Conservation (phyloP, 2,888 invertebrate genomes). For the Pheosia gnoma region DNA sequence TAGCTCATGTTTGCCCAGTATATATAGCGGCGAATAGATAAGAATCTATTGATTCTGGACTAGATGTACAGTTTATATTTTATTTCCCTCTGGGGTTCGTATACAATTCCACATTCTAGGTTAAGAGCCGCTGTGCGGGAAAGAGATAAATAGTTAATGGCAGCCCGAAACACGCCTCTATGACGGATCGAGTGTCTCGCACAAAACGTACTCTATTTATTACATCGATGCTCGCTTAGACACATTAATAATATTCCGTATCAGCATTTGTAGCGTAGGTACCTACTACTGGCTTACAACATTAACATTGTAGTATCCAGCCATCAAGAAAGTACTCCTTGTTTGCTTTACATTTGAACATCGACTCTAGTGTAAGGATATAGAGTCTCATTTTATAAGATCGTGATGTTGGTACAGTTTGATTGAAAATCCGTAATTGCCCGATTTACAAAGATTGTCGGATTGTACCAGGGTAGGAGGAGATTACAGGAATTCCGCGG, state of each 20-base stretch:
- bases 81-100: constrained; percentile 16
- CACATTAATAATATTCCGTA: constrained; percentile 29
- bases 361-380: constrained; percentile 12
- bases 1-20: background rate
- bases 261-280: constrained; percentile 24
- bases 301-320: constrained; percentile 36
- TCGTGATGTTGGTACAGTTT: constrained; percentile 18
- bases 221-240: constrained; percentile 33
- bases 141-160: constrained; percentile 32
- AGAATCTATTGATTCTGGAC: background rate
- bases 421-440: constrained; percentile 44
- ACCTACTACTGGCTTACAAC: constrained; percentile 31
- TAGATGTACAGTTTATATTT: constrained; percentile 23
- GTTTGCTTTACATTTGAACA: constrained; percentile 10
- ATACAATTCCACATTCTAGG: constrained; percentile 15
- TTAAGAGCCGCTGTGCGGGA: constrained; percentile 21
- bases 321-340: constrained; percentile 28
- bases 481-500: constrained; percentile 24
- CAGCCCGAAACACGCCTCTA: constrained; percentile 14
- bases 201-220: constrained; percentile 34
- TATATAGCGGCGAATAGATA: background rate
- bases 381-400: constrained; percentile 24
- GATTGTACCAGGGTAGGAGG: constrained; percentile 10
- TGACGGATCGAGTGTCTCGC: constrained; percentile 31
- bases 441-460: constrained; percentile 46